Evolutionary conservation across 53 echinoderm and acorn worm genomes (phyloP).

Genomic region (Antedon mediterranea): DNA sequence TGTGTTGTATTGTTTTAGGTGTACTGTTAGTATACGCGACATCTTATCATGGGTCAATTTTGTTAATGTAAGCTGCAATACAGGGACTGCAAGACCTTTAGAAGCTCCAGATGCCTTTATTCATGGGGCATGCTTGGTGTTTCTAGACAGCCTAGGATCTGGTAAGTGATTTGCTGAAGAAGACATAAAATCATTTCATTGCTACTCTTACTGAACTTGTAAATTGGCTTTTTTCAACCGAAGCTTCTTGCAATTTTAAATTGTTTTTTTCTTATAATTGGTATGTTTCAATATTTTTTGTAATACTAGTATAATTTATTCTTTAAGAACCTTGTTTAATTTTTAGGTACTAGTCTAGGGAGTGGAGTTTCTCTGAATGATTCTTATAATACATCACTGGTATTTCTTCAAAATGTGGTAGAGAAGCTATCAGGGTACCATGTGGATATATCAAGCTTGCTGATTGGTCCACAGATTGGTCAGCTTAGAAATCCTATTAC

Average conservation of each 20-base stretch:
- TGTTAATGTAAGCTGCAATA: conserved; percentile 71
- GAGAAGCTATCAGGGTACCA: conserved; percentile 41
- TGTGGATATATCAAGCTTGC: conserved; percentile 63
- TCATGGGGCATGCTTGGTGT: conserved; percentile 93
- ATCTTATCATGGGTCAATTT: conserved; percentile 93
- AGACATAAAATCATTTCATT: too few species aligned
- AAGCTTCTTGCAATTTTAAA: too few species aligned
- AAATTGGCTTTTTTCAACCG: too few species aligned
- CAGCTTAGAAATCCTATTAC: conserved; percentile 5
- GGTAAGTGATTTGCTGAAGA: conserved; percentile 13
- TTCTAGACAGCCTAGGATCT: conserved; percentile 83
- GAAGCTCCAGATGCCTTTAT: conserved; percentile 66
- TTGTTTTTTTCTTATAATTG: too few species aligned
- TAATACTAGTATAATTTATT: too few species aligned
- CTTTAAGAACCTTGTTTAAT: neutral
- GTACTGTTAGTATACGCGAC: conserved; percentile 84
- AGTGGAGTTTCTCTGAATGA: conserved; percentile 2
- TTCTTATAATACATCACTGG: conserved; percentile 36
- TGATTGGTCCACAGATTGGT: too few species aligned
- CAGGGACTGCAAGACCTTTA: conserved; percentile 4
- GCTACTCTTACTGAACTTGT: too few species aligned
- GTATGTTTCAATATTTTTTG: too few species aligned
- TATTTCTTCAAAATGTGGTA: conserved; percentile 57
- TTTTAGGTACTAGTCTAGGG: neutral
- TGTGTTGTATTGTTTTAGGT: too few species aligned